Evolutionary conservation across 2,888 invertebrate species (phyloP).

Genomic region (Epiblema foenella): DNA sequence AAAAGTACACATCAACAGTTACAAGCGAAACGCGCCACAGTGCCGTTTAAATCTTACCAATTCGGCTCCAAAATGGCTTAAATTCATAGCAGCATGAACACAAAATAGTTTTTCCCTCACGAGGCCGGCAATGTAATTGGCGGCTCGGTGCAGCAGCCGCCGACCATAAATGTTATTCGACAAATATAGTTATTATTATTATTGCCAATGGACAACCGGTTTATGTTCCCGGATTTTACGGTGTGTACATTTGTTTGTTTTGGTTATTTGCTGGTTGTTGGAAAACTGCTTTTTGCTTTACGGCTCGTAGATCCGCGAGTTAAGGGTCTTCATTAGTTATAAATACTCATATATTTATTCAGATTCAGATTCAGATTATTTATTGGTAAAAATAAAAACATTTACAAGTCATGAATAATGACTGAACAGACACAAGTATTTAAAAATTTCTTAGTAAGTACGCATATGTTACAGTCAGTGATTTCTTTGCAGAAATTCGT

Average conservation of each 20-base stretch:
- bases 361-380: too few relatives aligned
- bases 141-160: constrained; percentile 29
- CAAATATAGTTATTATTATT: constrained; percentile 45
- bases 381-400: too few relatives aligned
- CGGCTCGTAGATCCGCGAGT: not conserved
- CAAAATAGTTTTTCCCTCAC: constrained; percentile 5
- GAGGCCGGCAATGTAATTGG: constrained; percentile 25
- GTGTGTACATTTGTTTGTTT: not conserved
- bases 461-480: too few relatives aligned
- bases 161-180: constrained; percentile 32
- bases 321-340: too few relatives aligned
- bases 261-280: constrained; percentile 1
- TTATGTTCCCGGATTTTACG: constrained; percentile 26
- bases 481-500: too few relatives aligned
- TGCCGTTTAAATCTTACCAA: constrained; percentile 10
- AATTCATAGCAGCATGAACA: not conserved
- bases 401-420: too few relatives aligned
- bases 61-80: constrained; percentile 3
- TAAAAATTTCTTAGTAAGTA: too few relatives aligned
- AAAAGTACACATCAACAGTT: constrained; percentile 19
- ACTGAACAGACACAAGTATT: too few relatives aligned
- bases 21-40: constrained; percentile 10
- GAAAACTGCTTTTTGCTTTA: not conserved
- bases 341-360: too few relatives aligned
- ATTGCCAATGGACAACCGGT: constrained; percentile 35